Conservation (phyloP, 2,113 vertebrate genomes). For the Ibidorhyncha struthersii region DNA sequence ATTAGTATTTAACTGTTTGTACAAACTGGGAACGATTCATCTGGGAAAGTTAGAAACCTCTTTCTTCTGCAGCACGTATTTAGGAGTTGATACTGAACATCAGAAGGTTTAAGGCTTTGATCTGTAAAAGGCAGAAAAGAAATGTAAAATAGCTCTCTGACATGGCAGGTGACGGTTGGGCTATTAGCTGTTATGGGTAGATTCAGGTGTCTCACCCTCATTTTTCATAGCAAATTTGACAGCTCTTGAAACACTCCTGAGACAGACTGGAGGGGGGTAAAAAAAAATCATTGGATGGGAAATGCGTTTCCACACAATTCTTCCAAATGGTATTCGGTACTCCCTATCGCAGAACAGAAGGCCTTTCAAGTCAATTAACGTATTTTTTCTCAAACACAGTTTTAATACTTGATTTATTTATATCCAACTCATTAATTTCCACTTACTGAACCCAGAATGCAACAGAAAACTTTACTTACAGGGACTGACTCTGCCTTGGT, state of each 20-base stretch:
- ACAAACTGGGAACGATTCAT: not conserved
- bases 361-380: not conserved
- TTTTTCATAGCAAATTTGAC: conserved; percentile 6
- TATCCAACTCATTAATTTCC: not conserved
- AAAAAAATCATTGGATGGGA: not conserved
- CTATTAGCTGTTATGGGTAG: not conserved
- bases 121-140: not conserved
- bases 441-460: not conserved
- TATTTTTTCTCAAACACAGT: not conserved
- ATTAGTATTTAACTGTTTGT: not conserved
- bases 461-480: not conserved
- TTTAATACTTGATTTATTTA: not conserved
- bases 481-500: not conserved
- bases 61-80: not conserved
- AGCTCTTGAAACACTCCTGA: not conserved
- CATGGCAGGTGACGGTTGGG: not conserved
- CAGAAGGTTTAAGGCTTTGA: not conserved
- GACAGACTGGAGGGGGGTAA: not conserved
- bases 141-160: not conserved
- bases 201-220: not conserved
- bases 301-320: not conserved
- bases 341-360: not conserved
- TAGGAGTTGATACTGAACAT: not conserved
- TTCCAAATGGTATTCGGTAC: not conserved
- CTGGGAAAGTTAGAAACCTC: not conserved